Base-by-base conservation (phyloP, 1,140 invertebrate genomes). In the Ephestia elutella region DNA sequence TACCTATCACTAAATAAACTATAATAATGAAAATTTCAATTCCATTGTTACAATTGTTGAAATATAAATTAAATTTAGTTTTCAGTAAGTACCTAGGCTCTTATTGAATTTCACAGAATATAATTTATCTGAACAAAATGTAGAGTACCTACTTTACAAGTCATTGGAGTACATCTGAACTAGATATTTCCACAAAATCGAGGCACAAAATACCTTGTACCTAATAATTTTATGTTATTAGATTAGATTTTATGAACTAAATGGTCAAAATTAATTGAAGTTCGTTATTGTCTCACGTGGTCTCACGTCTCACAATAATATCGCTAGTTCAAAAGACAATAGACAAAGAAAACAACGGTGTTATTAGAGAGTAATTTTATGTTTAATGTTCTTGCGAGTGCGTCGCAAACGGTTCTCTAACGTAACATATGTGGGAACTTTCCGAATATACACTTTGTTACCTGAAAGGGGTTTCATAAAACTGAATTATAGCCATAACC, bases 401-500 rank as follows among this genome's bases (percentile, higher is more conserved):
- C 35, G 54, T 54, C 17, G 19, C 38, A 57, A 51, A 53, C 32
- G 32, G 2, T 53, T 53, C 54, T 62, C 30, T 75, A 71, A 70
- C 62, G 63, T 75, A 59, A 80, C 64, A 77, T 77, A 82, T 78
- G 73, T 75, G 73, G 71, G 68, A 86, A 81, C 71, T 80, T 80
- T 76, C 66, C 61, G 66, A 74, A 80, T 74, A 74, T 73, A 81
- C 73, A 82, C 78, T 81, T 83, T 81, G 79, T 83, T 81, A 82
- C 76, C 76, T 80, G 78, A 80, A 80, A 81, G 76, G 73, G 75
- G 80, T 82, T 87, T 82, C 80, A 82, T 87, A 85, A 85, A 80
- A 84, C 77, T 84, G 73, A 87, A 80, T 85, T 85, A 87, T 84
- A 76, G 76, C 75, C 54, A 82, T 86, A 84, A 84, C 80, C 76